Conservation (phyloP, 2,888 invertebrate species). For the Apoda limacodes region DNA sequence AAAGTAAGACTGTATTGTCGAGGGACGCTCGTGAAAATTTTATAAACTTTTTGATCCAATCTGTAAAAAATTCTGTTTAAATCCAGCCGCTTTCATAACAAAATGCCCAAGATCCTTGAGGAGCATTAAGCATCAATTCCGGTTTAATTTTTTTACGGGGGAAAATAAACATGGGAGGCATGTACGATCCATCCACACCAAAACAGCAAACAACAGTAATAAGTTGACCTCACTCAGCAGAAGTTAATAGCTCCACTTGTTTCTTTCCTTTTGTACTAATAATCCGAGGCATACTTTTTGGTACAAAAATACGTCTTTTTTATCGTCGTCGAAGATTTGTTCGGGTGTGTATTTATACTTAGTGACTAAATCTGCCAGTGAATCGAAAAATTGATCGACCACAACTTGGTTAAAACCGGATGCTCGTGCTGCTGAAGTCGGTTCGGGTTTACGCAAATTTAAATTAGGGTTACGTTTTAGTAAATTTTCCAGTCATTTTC, state of each 20-base stretch:
- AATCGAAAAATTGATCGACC: no score
- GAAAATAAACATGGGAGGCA: constrained; percentile 6
- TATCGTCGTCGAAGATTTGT: constrained; percentile 11
- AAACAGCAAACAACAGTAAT: constrained; percentile 5
- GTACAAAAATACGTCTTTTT: constrained; percentile 9
- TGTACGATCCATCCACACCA: constrained; percentile 3
- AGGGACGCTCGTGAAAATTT: background rate
- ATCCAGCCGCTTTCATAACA: constrained; percentile 8
- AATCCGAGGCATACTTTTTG: constrained; percentile 6
- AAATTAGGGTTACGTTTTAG: no score
- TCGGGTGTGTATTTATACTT: constrained; percentile 1
- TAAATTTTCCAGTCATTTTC: no score
- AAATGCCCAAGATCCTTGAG: constrained; percentile 1
- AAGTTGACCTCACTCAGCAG: constrained; percentile 9
- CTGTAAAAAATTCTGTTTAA: constrained; percentile 5
- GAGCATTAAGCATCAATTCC: constrained; percentile 5
- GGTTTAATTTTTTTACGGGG: constrained; percentile 5
- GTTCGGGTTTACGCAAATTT: no score
- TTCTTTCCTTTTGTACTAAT: constrained; percentile 9
- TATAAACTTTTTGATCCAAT: constrained; percentile 5
- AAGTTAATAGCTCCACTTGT: constrained; percentile 9
- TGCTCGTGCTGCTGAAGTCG: no score
- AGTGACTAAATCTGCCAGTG: no score
- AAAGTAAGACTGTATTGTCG: constrained; percentile 1
- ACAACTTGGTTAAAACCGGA: no score